These are phyloP conservation scores for Carterocephalus palaemon DNA, from an alignment of 2,888 invertebrate genomes.

Conservation along the genomic window DNA sequence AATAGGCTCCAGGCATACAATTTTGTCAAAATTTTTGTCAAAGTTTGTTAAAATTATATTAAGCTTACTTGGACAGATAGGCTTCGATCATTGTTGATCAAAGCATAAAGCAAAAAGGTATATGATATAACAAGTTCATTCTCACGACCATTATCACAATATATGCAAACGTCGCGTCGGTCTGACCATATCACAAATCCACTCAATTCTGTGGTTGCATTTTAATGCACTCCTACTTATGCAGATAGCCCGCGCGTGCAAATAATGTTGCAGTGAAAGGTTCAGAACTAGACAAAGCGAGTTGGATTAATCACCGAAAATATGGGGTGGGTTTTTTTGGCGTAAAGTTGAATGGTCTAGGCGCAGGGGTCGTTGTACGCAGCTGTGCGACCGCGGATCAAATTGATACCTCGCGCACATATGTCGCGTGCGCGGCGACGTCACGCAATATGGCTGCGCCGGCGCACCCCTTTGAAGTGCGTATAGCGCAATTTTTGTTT, in stretches of 20 bases:
- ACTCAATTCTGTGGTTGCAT: constrained; percentile 47
- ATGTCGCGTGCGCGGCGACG: constrained; percentile 52
- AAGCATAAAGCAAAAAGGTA: no score
- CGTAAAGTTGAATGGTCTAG: constrained; percentile 44
- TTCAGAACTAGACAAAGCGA: constrained; percentile 64
- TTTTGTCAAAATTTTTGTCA: no score
- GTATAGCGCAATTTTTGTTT: not conserved
- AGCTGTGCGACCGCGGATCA: constrained; percentile 71
- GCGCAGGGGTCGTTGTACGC: constrained; percentile 61
- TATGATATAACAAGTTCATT: no score
- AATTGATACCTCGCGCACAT: constrained; percentile 66
- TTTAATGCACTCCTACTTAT: constrained; percentile 55
- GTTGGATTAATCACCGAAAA: constrained; percentile 66
- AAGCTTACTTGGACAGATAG: no score
- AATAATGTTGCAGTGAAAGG: constrained; percentile 48
- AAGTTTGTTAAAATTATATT: no score
- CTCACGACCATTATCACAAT: constrained; percentile 4
- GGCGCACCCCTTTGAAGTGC: constrained; percentile 12
- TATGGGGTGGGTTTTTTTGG: constrained; percentile 59
- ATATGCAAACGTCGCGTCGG: constrained; percentile 6
- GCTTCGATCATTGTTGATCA: no score
- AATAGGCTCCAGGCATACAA: no score
- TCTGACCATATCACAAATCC: constrained; percentile 34
- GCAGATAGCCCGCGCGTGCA: constrained; percentile 60
- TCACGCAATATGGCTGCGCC: constrained; percentile 43